phyloP scores from a whole-genome alignment of 2,113 vertebrate genomes.

The Triplophysa siluroides region DNA sequence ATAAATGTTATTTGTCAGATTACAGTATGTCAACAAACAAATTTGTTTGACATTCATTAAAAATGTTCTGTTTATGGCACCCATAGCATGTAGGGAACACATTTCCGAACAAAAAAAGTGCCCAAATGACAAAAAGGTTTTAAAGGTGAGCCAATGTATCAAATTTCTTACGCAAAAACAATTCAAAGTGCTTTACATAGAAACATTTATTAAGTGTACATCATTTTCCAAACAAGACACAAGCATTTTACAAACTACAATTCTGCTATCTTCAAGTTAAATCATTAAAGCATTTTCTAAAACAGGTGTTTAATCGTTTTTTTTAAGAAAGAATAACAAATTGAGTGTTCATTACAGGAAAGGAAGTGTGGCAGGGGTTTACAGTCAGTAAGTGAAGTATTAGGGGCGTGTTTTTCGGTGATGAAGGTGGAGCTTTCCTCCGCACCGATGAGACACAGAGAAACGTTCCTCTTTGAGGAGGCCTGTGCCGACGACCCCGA shows the following conservation, averaged over 20 bases:
- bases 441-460: slow-evolving; percentile 19
- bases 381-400: slow-evolving; percentile 36
- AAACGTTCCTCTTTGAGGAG: slow-evolving; percentile 33
- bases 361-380: slow-evolving; percentile 40
- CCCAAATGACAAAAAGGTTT: no score
- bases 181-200: background rate
- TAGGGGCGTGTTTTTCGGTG: slow-evolving; percentile 10
- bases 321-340: slow-evolving; percentile 10
- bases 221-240: background rate
- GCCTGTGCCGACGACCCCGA: slow-evolving; percentile 7
- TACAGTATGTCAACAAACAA: background rate
- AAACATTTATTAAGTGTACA: background rate
- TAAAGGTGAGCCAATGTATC: no score
- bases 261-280: background rate
- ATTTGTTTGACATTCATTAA: background rate
- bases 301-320: background rate
- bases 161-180: background rate
- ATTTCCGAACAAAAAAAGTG: background rate
- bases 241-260: background rate
- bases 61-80: background rate
- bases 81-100: background rate
- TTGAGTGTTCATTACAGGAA: slow-evolving; percentile 38
- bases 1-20: background rate
- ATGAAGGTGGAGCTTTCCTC: slow-evolving; percentile 35
- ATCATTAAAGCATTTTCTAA: background rate